These are phyloP conservation scores for Paralvinella palmiformis DNA, from an alignment of 1,140 invertebrate species.

Conservation along the genomic window DNA sequence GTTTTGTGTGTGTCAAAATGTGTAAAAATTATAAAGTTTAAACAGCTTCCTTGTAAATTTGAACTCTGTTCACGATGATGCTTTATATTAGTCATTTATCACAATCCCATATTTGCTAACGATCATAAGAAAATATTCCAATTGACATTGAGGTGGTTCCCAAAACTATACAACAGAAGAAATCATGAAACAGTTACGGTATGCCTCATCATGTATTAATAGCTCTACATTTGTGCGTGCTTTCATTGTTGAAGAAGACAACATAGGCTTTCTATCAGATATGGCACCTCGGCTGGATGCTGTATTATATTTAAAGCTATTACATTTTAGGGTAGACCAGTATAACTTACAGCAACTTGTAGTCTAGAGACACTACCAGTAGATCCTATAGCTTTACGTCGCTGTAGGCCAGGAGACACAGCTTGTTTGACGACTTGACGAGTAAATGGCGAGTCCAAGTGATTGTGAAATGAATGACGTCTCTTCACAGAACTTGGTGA, in stretches of 20 bases:
- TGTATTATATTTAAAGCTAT: background rate
- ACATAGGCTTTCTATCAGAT: background rate
- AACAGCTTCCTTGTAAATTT: too few relatives aligned
- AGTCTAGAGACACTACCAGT: background rate
- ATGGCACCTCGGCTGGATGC: background rate
- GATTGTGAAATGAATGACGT: background rate
- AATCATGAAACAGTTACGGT: too few relatives aligned
- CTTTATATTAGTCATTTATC: too few relatives aligned
- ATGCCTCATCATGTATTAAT: too few relatives aligned
- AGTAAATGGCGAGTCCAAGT: slow-evolving; percentile 19
- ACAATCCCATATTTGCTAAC: too few relatives aligned
- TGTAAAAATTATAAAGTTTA: too few relatives aligned
- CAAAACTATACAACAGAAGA: too few relatives aligned
- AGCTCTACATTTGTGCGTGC: background rate
- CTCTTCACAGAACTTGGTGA: background rate
- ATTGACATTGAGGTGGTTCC: too few relatives aligned
- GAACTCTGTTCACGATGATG: too few relatives aligned
- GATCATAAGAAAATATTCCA: too few relatives aligned
- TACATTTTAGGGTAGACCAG: background rate
- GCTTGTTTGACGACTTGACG: slow-evolving; percentile 23
- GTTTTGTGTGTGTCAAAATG: too few relatives aligned
- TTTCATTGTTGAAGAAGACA: background rate
- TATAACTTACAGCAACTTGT: background rate
- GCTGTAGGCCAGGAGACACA: slow-evolving; percentile 10
- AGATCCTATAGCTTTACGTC: background rate